Evolutionary conservation across 2,113 vertebrate genomes (phyloP).

Genomic region (Arvicanthis niloticus): DNA sequence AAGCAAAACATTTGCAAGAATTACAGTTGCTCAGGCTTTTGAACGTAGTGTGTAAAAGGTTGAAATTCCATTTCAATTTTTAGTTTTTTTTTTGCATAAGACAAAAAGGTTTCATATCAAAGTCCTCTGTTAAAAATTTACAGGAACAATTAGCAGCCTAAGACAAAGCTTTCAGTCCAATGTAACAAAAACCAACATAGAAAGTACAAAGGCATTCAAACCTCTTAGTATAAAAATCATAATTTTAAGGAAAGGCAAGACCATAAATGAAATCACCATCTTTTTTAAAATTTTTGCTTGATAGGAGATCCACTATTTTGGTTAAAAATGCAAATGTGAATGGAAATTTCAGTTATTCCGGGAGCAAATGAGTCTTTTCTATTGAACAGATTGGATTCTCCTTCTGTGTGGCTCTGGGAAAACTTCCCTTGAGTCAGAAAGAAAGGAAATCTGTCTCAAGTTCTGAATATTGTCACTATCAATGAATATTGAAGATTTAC

Average conservation of each 20-base stretch:
- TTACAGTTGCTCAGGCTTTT: constrained; percentile 69
- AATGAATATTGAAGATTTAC: constrained; percentile 82
- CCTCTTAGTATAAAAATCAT: constrained; percentile 60
- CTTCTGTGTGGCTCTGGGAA: constrained; percentile 79
- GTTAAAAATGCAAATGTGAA: constrained; percentile 79
- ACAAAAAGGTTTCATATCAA: constrained; percentile 55
- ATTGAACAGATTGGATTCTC: constrained; percentile 82
- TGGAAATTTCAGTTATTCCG: constrained; percentile 80
- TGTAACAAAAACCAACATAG: constrained; percentile 45
- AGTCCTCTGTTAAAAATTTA: constrained; percentile 66
- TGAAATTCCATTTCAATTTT: constrained; percentile 60
- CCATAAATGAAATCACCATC: constrained; percentile 54
- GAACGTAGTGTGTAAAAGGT: constrained; percentile 68
- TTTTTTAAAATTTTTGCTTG: constrained; percentile 65
- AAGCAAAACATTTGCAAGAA: constrained; percentile 79
- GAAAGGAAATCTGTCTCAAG: constrained; percentile 79
- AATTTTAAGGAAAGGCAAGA: constrained; percentile 68
- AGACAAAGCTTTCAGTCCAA: constrained; percentile 56
- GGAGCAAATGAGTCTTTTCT: constrained; percentile 78
- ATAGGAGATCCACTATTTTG: constrained; percentile 76
- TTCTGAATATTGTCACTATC: constrained; percentile 80
- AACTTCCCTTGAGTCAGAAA: constrained; percentile 77
- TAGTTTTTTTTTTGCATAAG: constrained; percentile 33
- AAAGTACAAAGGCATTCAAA: constrained; percentile 27
- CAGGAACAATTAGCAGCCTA: constrained; percentile 44